Evolutionary conservation across 1,140 invertebrate genomes (phyloP).

Genomic region (Brachionus paranguensis): DNA sequence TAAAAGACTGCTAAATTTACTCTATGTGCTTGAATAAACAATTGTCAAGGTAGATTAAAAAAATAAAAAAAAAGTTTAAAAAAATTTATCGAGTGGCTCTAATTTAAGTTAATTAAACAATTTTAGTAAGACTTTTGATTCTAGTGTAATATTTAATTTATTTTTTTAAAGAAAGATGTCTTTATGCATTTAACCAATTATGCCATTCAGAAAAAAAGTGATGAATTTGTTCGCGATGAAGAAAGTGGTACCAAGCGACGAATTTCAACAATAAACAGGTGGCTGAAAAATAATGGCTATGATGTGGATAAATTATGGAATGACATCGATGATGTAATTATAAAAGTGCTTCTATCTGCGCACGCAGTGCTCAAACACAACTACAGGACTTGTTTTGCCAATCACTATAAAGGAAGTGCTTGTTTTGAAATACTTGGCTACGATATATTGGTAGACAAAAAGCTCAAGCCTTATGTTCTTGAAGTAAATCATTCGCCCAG

Average conservation of each 20-base stretch:
- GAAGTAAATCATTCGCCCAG: slow-evolving; percentile 88
- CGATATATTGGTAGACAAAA: slow-evolving; percentile 76
- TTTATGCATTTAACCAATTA: slow-evolving; percentile 58
- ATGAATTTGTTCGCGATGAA: slow-evolving; percentile 68
- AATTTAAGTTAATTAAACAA: too few relatives aligned
- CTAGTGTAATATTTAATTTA: background rate
- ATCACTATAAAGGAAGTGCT: slow-evolving; percentile 71
- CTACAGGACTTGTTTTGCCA: slow-evolving; percentile 78
- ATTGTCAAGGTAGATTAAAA: background rate
- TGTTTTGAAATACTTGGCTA: slow-evolving; percentile 84
- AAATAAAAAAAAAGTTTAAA: background rate
- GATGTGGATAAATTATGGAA: slow-evolving; percentile 65
- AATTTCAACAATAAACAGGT: slow-evolving; percentile 72
- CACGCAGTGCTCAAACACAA: slow-evolving; percentile 77
- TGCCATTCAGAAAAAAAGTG: slow-evolving; percentile 61
- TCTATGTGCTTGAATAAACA: background rate
- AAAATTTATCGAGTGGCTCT: background rate
- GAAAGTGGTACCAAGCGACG: slow-evolving; percentile 75
- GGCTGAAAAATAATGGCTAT: slow-evolving; percentile 65
- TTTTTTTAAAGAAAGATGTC: slow-evolving; percentile 51
- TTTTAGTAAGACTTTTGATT: too few relatives aligned
- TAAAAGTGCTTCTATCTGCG: slow-evolving; percentile 78
- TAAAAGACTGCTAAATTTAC: background rate
- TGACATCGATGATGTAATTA: slow-evolving; percentile 72
- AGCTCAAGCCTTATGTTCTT: slow-evolving; percentile 74